Percentiles rank a stretch among this genome's conserved stretches.
phyloP scores from a whole-genome alignment of 2,888 invertebrate genomes.

The Adelphocoris suturalis region DNA sequence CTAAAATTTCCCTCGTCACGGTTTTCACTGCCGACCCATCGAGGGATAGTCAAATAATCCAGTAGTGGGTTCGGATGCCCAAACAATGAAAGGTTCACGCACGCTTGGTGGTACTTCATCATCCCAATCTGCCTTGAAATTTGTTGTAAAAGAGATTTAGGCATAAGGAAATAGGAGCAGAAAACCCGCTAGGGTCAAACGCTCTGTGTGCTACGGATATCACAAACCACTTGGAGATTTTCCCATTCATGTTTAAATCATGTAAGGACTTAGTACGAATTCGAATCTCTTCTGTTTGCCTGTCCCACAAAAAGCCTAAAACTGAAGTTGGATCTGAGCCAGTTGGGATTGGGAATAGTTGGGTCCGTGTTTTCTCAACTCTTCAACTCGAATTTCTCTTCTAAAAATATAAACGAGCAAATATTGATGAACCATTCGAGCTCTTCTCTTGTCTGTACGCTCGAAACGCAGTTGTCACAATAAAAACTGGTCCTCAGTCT shows the following conservation, averaged over 20 bases:
- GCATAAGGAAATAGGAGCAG: constrained; percentile 28
- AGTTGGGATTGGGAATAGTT: background rate
- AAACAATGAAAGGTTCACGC: background rate
- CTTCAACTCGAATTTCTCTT: constrained; percentile 33
- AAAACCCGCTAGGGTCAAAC: constrained; percentile 44
- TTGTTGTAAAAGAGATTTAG: constrained; percentile 44
- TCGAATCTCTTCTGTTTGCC: constrained; percentile 11
- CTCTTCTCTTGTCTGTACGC: background rate
- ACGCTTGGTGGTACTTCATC: background rate
- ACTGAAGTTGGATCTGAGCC: background rate
- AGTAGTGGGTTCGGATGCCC: constrained; percentile 25
- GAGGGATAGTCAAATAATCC: background rate
- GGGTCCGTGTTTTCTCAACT: constrained; percentile 12
- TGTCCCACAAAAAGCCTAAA: constrained; percentile 44
- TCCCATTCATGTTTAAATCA: background rate
- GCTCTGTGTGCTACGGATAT: constrained; percentile 16
- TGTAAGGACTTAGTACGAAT: background rate
- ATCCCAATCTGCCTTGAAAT: background rate
- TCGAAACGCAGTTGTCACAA: constrained; percentile 4
- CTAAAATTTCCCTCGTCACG: constrained; percentile 15
- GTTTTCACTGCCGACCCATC: constrained; percentile 15
- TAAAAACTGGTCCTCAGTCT: background rate
- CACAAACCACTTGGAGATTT: background rate
- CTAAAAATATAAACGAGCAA: background rate
- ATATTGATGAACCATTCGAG: background rate